Evolutionary conservation across 1,140 invertebrate species (phyloP), one percentile per base, ranked within the genome.

Genomic region (Drosophila pseudoobscura): DNA sequence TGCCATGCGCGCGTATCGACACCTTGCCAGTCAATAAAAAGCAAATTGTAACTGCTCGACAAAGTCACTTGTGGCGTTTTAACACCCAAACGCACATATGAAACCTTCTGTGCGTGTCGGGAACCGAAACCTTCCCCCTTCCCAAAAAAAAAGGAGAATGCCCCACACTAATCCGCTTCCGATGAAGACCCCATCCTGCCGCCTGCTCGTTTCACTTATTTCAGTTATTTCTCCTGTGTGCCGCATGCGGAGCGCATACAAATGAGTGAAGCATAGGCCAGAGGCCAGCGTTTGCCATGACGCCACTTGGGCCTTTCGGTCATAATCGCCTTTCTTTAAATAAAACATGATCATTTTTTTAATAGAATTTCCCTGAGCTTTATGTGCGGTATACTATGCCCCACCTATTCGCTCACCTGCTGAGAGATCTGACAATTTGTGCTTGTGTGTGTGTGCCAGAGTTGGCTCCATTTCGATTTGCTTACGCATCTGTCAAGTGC

Each of bases 11-110:
- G 45, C 61, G 63, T 72, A 72, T 71, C 80, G 59, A 59, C 80
- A 85, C 80, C 80, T 77, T 80, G 55, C 80, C 54, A 83, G 83
- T 87, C 83, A 88, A 88, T 88, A 88, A 88, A 88, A 88, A 88
- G 83, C 83, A 88, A 88, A 88, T 88, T 88, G 83, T 88, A 88
- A 83, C 78, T 78, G 83, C 75, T 70, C 65, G 75, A 87, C 83
- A 88, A 70, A 78, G 83, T 87, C 75, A 83, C 83, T 88, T 88
- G 78, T 83, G 83, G 78, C 71, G 72, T 76, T 88, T 88, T 88
- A 88, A 78, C 82, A 87, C 82, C 78, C 66, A 69, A 71, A 78
- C 71, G 68, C 74, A 75, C 73, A 69, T 61, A 56, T 29, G n/a
- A 55, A 60, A 43, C 59, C 57, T 78, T 75, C 46, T 72, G 65